Conservation (phyloP, 1,140 invertebrate species). For the Polypedilum vanderplanki region DNA sequence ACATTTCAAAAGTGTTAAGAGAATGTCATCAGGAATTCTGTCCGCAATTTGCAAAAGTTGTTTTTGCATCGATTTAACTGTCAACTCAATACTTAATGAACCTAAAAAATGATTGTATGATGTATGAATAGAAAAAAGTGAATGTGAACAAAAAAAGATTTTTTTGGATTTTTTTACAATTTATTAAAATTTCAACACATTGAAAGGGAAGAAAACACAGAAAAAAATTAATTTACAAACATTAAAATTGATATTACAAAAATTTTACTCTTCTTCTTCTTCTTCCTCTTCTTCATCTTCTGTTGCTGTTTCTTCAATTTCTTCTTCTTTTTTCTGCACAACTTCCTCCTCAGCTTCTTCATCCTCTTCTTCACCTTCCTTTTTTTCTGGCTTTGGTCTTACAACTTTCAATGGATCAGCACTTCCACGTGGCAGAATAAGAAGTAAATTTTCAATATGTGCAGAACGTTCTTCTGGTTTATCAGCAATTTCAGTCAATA, state of each 20-base stretch:
- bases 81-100: neutral
- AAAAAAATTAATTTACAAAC: neutral
- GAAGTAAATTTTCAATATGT: constrained; percentile 42
- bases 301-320: neutral
- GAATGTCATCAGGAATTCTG: constrained; percentile 17
- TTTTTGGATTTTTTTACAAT: neutral
- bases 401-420: constrained; percentile 39
- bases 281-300: constrained; percentile 27
- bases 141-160: neutral
- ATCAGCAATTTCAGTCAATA: constrained; percentile 42
- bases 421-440: constrained; percentile 36
- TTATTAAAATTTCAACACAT: no score
- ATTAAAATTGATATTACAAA: neutral
- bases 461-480: constrained; percentile 39
- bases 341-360: neutral
- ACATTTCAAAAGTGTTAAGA: neutral
- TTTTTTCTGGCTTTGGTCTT: constrained; percentile 27
- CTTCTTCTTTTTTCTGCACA: constrained; percentile 28
- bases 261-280: neutral
- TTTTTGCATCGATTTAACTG: constrained; percentile 19
- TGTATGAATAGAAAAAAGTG: neutral
- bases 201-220: no score
- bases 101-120: neutral
- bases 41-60: constrained; percentile 2
- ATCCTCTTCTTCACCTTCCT: constrained; percentile 29